A percentile compares a stretch with the other conserved stretches of the same genome.
Evolutionary conservation across 2,113 vertebrate species (phyloP).

Genomic region (Platysternon megacephalum): DNA sequence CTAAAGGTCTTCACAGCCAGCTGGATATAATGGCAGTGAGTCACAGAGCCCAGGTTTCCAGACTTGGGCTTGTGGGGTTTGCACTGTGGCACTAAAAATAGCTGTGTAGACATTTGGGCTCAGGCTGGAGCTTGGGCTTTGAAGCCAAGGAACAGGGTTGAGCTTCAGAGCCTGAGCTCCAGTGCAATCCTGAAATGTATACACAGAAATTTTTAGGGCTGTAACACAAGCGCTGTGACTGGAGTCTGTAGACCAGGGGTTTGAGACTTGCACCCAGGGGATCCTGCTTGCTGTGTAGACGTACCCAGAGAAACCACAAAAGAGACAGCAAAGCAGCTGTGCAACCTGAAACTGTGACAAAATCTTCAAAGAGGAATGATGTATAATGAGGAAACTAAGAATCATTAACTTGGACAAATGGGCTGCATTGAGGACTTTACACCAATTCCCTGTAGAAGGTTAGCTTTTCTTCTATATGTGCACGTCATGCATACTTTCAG

Average conservation of each 20-base stretch:
- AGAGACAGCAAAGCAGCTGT: background rate
- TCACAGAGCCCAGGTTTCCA: no score
- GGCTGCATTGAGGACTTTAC: background rate
- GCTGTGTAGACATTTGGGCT: no score
- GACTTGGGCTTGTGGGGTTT: no score
- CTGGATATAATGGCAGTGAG: no score
- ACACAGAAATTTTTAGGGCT: background rate
- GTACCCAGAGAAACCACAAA: background rate
- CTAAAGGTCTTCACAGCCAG: no score
- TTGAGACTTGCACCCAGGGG: background rate
- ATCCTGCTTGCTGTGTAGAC: background rate
- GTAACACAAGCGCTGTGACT: background rate
- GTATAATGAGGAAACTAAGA: background rate
- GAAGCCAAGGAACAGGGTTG: background rate
- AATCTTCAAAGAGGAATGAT: background rate
- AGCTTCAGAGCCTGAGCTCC: no score
- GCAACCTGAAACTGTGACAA: background rate
- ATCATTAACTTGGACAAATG: background rate
- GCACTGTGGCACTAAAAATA: no score
- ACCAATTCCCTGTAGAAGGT: background rate
- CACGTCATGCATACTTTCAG: background rate
- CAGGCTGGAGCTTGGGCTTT: background rate
- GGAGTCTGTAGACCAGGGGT: background rate
- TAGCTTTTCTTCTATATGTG: background rate
- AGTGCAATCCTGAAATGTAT: background rate